Evolutionary conservation across 1,140 invertebrate species (phyloP).

Genomic region (Muscidifurax raptorellus): DNA sequence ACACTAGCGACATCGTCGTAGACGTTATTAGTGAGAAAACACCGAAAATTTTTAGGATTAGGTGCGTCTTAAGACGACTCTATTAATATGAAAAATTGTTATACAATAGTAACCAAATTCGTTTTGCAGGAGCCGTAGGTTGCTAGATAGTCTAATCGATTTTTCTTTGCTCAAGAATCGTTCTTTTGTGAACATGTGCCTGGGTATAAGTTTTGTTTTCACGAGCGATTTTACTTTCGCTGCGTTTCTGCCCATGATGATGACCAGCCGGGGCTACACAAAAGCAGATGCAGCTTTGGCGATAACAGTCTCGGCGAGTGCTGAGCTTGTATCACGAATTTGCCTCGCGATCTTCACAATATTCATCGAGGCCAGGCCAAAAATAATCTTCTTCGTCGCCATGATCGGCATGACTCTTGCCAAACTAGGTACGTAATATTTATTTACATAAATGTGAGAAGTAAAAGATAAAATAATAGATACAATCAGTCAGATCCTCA

Average conservation of each 20-base stretch:
- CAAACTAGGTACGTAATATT: slow-evolving; percentile 63
- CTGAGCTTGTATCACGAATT: slow-evolving; percentile 68
- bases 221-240: slow-evolving; percentile 69
- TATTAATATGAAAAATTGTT: neutral
- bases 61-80: neutral
- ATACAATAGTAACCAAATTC: neutral
- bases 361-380: slow-evolving; percentile 64
- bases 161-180: slow-evolving; percentile 64
- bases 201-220: slow-evolving; percentile 68
- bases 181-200: slow-evolving; percentile 66
- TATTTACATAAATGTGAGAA: neutral
- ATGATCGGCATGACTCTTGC: slow-evolving; percentile 67
- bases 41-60: slow-evolving; percentile 9
- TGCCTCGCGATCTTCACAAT: slow-evolving; percentile 66
- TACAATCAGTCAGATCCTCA: neutral
- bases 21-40: slow-evolving; percentile 21
- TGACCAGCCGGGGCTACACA: slow-evolving; percentile 64
- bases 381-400: slow-evolving; percentile 68
- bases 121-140: slow-evolving; percentile 49
- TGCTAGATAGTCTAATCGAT: slow-evolving; percentile 65
- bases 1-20: neutral
- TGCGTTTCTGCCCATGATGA: slow-evolving; percentile 69
- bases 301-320: slow-evolving; percentile 64
- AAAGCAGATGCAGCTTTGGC: slow-evolving; percentile 65
- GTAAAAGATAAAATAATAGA: neutral